A percentile compares a stretch with the other conserved stretches of the same genome.
phyloP scores from a whole-genome alignment of 1,140 invertebrate genomes.

The Triops longicaudatus region DNA sequence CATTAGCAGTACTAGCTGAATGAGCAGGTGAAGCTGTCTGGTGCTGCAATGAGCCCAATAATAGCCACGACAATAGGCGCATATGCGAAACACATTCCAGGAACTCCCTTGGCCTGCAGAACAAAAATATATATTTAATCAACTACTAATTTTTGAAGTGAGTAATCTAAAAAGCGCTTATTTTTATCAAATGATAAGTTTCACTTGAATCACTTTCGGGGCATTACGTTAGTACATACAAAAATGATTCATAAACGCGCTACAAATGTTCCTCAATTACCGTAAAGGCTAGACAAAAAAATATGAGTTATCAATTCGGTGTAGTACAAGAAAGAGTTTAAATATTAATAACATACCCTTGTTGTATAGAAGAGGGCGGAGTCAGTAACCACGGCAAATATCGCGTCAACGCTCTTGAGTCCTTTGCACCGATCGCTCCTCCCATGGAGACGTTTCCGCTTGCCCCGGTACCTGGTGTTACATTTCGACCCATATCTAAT shows the following conservation, averaged over 20 bases:
- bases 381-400: constrained; percentile 90
- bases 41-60: constrained; percentile 87
- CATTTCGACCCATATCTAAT: constrained; percentile 69
- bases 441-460: not conserved
- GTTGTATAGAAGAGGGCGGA: constrained; percentile 70
- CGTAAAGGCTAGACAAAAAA: too few relatives aligned
- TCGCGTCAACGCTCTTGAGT: constrained; percentile 69
- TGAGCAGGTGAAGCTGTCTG: not conserved
- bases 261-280: too few relatives aligned
- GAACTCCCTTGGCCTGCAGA: constrained; percentile 77
- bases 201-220: too few relatives aligned
- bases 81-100: constrained; percentile 91
- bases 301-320: too few relatives aligned
- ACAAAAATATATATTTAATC: constrained; percentile 22
- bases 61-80: constrained; percentile 86
- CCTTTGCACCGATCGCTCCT: constrained; percentile 60
- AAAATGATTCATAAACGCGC: too few relatives aligned
- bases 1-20: not conserved
- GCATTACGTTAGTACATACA: too few relatives aligned
- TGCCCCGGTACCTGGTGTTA: not conserved
- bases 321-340: too few relatives aligned
- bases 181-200: too few relatives aligned
- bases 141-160: too few relatives aligned
- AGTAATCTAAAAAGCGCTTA: too few relatives aligned
- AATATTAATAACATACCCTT: constrained; percentile 52